Evolutionary conservation across 2,113 vertebrate genomes (phyloP), one percentile per base, ranked within the genome.

Genomic region (Hypocryptadius cinnamomeus): DNA sequence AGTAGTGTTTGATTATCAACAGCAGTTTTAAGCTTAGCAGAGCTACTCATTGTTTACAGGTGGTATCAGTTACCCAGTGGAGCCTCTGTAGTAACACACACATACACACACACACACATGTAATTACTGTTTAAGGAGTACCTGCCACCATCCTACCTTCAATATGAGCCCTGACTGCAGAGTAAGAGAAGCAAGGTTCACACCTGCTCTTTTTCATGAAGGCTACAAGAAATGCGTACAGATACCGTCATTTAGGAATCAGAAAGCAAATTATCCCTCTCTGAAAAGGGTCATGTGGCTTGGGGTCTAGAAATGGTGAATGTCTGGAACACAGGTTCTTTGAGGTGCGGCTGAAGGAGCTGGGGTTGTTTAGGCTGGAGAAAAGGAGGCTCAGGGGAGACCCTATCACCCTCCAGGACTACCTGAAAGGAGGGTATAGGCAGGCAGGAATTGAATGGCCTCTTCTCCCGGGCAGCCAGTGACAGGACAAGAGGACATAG

Each of bases 261-360:
- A 0, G 5, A 30, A 39, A 39, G 17, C 20, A 24, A 53, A 11
- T 37, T 8, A 5, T 1, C 12, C 28, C 27, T 33, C 28, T 44
- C 51, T 10, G 12, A 30, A 13, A 10, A 53, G 2, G 2, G 7
- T 12, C 0, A 25, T 0, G 8, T 0, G 35, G 11, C 27, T 35
- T 5, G 65, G 37, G n/a, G 39, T 89, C 14, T 40, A 68, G 70
- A 54, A 81, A 61, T 45, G 20, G 28, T 45, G 13, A 39, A 39
- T 28, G 28, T 30, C 16, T 60, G 45, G 53, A 60, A 54, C 39
- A 40, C 11, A 22, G 10, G 30, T 60, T 17, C 39, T 74, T 30
- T 11, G 16, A 61, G 24, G 47, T 35, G n/a, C 10, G 6, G 20
- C 30, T 54, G 21, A 82, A 40, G 22, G 14, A 53, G n/a, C 20